phyloP scores from a whole-genome alignment of 2,113 vertebrate genomes.

The Oryzias javanicus region DNA sequence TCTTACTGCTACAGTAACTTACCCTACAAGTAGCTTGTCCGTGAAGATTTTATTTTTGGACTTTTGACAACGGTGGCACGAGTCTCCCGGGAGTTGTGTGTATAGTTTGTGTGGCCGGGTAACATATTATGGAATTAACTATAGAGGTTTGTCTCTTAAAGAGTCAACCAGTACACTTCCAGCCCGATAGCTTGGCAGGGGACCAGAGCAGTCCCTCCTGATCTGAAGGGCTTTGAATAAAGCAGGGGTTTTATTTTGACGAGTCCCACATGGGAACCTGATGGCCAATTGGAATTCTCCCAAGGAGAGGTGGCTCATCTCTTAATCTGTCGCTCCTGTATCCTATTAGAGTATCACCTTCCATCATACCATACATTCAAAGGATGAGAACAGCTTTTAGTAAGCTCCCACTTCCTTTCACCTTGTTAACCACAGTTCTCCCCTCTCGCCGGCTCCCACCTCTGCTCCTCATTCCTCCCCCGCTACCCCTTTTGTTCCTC shows the following conservation, averaged over 20 bases:
- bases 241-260: constrained; percentile 52
- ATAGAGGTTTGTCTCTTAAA: neutral
- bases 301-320: constrained; percentile 52
- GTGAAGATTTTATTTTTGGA: too few species aligned
- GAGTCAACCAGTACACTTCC: neutral
- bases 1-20: too few species aligned
- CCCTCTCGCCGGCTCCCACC: neutral
- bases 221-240: constrained; percentile 44
- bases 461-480: neutral
- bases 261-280: constrained; percentile 41
- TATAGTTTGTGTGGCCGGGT: too few species aligned
- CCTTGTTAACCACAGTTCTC: constrained; percentile 5
- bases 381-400: constrained; percentile 59
- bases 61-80: too few species aligned
- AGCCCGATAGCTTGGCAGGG: constrained; percentile 22
- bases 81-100: too few species aligned
- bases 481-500: neutral
- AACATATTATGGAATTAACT: too few species aligned
- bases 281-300: constrained; percentile 49
- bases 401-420: constrained; percentile 39
- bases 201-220: constrained; percentile 23
- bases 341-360: constrained; percentile 68
- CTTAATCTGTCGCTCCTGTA: constrained; percentile 62
- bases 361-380: constrained; percentile 57
- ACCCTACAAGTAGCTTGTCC: too few species aligned